Conservation (phyloP, 1,140 invertebrate species). For the Bombus huntii region DNA sequence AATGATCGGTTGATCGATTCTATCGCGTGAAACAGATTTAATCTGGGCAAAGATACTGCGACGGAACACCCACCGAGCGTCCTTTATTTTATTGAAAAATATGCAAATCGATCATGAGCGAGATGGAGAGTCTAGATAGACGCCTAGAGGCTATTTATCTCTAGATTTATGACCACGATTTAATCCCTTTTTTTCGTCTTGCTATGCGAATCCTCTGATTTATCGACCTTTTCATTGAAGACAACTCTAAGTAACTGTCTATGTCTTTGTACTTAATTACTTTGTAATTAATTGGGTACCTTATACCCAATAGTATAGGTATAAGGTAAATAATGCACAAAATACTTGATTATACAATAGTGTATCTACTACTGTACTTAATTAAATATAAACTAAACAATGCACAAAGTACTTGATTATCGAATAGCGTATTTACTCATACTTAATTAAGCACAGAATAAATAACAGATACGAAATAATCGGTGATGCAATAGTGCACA, state of each 20-base stretch:
- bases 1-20: constrained; percentile 51
- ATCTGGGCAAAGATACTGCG: constrained; percentile 19
- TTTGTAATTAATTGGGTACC: no score
- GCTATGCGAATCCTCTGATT: background rate
- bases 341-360: no score
- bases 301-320: no score
- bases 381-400: no score
- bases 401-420: no score
- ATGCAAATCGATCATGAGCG: constrained; percentile 25
- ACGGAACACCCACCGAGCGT: constrained; percentile 50
- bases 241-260: background rate
- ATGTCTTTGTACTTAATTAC: background rate
- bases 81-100: constrained; percentile 36
- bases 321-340: no score
- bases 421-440: no score
- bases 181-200: background rate
- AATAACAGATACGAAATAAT: no score
- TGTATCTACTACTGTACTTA: no score
- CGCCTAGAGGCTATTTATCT: background rate
- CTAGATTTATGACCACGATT: background rate
- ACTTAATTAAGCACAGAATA: no score
- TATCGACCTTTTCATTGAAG: background rate
- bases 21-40: constrained; percentile 61
- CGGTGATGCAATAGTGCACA: no score
- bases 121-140: constrained; percentile 2